A percentile compares a stretch with the other conserved stretches of the same genome.
Conservation (phyloP, 2,888 invertebrate species). For the Blastobasis adustella region DNA sequence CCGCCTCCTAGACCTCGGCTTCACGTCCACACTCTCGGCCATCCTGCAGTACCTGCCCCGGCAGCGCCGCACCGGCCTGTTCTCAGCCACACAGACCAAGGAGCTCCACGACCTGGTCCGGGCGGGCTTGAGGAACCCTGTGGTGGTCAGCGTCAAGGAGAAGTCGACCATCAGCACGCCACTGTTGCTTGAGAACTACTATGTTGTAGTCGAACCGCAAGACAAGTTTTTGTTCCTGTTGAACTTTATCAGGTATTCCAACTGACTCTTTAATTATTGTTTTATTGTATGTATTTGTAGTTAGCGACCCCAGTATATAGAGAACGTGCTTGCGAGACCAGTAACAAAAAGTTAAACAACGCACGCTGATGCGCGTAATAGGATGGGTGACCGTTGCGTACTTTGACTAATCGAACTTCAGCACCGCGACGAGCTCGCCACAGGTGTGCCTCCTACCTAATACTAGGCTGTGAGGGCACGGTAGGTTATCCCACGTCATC, state of each 20-base stretch:
- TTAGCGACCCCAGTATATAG: too few species aligned
- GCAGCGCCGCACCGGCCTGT: slow-evolving; percentile 96
- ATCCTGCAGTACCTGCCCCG: slow-evolving; percentile 94
- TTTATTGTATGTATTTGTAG: too few species aligned
- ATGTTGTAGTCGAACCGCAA: slow-evolving; percentile 83
- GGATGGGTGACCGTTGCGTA: too few species aligned
- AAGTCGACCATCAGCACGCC: slow-evolving; percentile 86
- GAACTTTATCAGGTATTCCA: slow-evolving; percentile 77
- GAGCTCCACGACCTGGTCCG: slow-evolving; percentile 92
- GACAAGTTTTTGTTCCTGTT: slow-evolving; percentile 88
- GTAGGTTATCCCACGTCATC: too few species aligned
- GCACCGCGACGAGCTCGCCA: too few species aligned
- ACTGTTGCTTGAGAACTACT: slow-evolving; percentile 83
- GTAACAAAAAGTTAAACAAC: too few species aligned
- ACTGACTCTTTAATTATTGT: too few species aligned
- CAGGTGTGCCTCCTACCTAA: too few species aligned
- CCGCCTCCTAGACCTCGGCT: slow-evolving; percentile 93
- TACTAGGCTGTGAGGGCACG: too few species aligned
- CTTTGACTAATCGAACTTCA: too few species aligned
- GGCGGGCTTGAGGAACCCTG: slow-evolving; percentile 95
- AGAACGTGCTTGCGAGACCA: too few species aligned
- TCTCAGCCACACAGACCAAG: slow-evolving; percentile 98
- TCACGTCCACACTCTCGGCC: slow-evolving; percentile 87
- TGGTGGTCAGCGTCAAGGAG: slow-evolving; percentile 91
- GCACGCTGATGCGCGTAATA: too few species aligned